Conservation (phyloP, 2,113 vertebrate species). For the Grus americana region DNA sequence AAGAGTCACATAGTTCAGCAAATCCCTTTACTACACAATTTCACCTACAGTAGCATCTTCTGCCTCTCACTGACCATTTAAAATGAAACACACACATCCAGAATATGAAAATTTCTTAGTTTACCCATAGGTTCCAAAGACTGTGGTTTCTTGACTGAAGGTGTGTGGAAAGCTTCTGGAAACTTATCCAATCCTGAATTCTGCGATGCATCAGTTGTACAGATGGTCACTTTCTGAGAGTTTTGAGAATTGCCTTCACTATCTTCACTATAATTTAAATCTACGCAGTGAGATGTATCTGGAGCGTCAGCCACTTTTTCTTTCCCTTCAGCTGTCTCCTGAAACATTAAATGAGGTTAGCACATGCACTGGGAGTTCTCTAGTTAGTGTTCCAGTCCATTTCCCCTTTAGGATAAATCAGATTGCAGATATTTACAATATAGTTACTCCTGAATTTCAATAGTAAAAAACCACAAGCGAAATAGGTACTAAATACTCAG, state of each 20-base stretch:
- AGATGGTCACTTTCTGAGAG: neutral
- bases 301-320: neutral
- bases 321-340: constrained; percentile 4
- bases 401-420: neutral
- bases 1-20: neutral
- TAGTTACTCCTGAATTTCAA: neutral
- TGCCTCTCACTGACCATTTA: neutral
- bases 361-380: neutral
- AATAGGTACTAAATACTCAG: neutral
- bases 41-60: neutral
- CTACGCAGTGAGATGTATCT: neutral
- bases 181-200: neutral
- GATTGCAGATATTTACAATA: neutral
- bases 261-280: neutral
- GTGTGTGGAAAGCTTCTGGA: neutral
- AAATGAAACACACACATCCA: neutral
- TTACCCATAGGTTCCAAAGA: constrained; percentile 61
- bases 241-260: neutral
- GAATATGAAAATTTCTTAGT: neutral
- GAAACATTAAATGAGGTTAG: constrained; percentile 51
- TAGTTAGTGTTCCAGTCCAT: neutral
- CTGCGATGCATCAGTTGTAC: neutral
- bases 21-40: neutral
- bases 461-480: neutral
- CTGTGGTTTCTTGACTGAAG: neutral